Percentiles rank a stretch among this genome's conserved stretches.
phyloP scores from a whole-genome alignment of 2,113 vertebrate species.

The Sturnira hondurensis region DNA sequence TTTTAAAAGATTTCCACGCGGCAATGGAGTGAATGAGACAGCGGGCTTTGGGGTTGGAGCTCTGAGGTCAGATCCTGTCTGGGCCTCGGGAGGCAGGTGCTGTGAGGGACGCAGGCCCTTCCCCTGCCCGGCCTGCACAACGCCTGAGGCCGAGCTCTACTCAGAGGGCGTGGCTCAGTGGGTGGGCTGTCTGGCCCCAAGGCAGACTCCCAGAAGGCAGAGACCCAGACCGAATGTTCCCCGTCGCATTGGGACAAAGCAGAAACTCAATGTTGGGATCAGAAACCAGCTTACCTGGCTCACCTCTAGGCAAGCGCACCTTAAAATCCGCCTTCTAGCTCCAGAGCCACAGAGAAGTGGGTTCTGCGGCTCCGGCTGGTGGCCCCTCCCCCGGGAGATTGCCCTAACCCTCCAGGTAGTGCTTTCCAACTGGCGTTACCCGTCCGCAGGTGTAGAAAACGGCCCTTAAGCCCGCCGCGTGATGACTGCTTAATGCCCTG shows the following conservation, averaged over 20 bases:
- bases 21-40: accelerated
- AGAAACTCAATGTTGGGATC: background rate
- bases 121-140: accelerated
- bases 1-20: too few species aligned
- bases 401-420: background rate
- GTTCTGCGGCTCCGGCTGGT: accelerated
- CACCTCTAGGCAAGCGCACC: background rate
- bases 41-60: background rate
- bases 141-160: accelerated
- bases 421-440: background rate
- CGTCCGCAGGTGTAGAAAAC: accelerated
- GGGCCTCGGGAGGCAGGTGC: background rate
- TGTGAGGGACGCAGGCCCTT: accelerated
- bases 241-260: accelerated
- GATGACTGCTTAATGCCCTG: accelerated
- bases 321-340: background rate
- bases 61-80: background rate
- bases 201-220: background rate
- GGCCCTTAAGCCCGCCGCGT: accelerated
- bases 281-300: accelerated
- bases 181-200: too few species aligned
- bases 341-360: accelerated
- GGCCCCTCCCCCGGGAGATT: background rate
- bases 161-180: background rate
- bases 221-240: background rate